A percentile compares a stretch with the other conserved stretches of the same genome.
These are phyloP conservation scores for Pocillopora damicornis DNA, from an alignment of 64 coral and sea anemone species.

Conservation along the genomic window DNA sequence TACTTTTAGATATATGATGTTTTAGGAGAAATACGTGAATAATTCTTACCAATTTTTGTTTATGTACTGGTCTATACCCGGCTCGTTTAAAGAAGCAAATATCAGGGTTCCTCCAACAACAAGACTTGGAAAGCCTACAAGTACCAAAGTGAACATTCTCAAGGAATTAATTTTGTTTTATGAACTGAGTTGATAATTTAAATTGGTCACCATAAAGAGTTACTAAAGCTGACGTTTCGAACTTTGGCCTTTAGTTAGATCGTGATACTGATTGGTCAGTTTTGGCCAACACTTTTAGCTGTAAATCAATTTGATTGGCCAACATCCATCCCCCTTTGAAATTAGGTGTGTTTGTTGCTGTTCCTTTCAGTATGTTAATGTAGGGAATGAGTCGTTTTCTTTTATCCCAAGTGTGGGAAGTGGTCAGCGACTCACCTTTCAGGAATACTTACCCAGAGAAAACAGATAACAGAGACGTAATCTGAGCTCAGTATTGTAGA, in stretches of 20 bases:
- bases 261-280: no score
- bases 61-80: slow-evolving; percentile 49
- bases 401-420: no score
- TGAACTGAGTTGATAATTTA: not conserved
- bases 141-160: no score
- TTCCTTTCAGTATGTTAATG: no score
- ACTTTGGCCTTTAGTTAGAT: no score
- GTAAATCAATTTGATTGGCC: no score
- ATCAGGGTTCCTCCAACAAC: slow-evolving; percentile 28
- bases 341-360: no score
- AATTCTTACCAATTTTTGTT: slow-evolving; percentile 30
- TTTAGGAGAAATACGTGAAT: not conserved
- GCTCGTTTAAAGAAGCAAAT: slow-evolving; percentile 1
- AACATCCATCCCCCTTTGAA: no score
- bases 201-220: no score
- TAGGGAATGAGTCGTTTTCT: no score
- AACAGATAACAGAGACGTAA: slow-evolving; percentile 11
- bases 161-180: not conserved
- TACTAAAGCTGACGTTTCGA: no score
- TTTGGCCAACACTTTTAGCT: no score
- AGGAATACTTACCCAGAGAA: not conserved
- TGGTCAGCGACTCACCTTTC: not conserved
- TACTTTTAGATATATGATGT: not conserved
- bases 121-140: slow-evolving; percentile 42
- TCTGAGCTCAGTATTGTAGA: slow-evolving; percentile 18